A percentile compares a stretch with the other conserved stretches of the same genome.
Conservation (phyloP, 2,888 invertebrate species). For the Luffia ferchaultella region DNA sequence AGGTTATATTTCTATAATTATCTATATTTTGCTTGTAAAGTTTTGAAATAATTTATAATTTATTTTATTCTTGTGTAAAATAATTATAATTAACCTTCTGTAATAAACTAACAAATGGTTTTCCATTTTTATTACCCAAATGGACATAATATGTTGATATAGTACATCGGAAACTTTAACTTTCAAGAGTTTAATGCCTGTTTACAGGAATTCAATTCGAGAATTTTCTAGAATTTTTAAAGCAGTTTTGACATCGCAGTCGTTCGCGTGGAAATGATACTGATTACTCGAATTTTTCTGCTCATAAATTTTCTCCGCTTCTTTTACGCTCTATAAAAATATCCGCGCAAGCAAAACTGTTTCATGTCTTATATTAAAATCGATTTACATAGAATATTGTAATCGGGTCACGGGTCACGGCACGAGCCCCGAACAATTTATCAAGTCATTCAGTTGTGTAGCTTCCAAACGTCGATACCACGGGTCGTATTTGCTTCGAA, state of each 20-base stretch:
- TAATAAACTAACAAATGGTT: no score
- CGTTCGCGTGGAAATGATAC: background rate
- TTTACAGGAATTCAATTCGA: no score
- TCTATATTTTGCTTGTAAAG: no score
- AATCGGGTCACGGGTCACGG: background rate
- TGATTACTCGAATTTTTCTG: background rate
- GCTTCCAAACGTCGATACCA: background rate
- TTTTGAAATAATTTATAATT: no score
- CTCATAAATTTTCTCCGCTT: background rate
- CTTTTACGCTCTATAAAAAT: background rate
- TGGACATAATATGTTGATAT: no score
- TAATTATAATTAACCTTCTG: no score
- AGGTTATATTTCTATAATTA: no score
- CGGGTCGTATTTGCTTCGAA: background rate
- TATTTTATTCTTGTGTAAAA: no score
- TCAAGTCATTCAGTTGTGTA: background rate
- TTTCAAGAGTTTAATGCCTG: no score
- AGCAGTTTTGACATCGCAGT: background rate
- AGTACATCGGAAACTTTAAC: no score
- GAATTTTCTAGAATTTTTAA: background rate
- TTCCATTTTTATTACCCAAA: no score
- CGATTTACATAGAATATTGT: background rate
- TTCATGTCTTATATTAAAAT: background rate
- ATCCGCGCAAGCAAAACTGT: background rate
- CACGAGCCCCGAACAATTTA: background rate